Base-by-base conservation (phyloP, 2,888 invertebrate species). In the Melanostoma scalare region DNA sequence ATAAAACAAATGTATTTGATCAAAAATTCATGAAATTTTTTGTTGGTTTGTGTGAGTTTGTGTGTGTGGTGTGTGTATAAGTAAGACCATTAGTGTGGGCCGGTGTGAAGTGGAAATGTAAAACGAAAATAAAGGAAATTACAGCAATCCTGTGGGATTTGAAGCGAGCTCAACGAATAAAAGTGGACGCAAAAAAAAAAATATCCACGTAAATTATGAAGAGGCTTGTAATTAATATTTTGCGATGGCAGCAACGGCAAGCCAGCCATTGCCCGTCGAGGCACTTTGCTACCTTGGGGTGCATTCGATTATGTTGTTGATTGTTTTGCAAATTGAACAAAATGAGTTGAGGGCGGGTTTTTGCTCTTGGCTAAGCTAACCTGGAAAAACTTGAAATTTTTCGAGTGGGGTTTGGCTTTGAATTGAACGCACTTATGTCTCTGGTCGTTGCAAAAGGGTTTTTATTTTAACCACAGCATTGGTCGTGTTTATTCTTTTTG, bases 11-110 rank as follows among this genome's bases (percentile, higher is more conserved):
- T 67, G 20, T 36, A 71, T 71, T 77, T 77, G 71, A 76, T 76
- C 63, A 77, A 35, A 56, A 77, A 77, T 77, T 63, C 44, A 77
- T 77, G 71, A 56, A 56, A 36, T 71, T 56, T 53, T 40, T 35
- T 50, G 31, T 61, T 42, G 46, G 50, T 30, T 53, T 53, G 53
- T n/a, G 48, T 44, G 6, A 9, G 44, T 68, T 38, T 6, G 48
- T 60, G 33, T 35, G 3, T 6, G 3, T 56, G 3, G 36, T 56
- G 52, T 20, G 2, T 50, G n/a, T 30, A 4, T 42, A 55, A 53
- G n/a, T 56, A 20, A 20, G 46, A n/a, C 35, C 4, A 35, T 0
- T 10, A 4, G 8, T 4, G 31, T 8, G 33, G 31, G 40, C 20
- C 33, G 60, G 33, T 33, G 44, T 44, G 35, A 38, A 61, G 20